Evolutionary conservation across 2,797 vertebrate genomes (phyloP), one percentile per base, ranked within the genome.

Genomic region (Poeciliopsis turneri): DNA sequence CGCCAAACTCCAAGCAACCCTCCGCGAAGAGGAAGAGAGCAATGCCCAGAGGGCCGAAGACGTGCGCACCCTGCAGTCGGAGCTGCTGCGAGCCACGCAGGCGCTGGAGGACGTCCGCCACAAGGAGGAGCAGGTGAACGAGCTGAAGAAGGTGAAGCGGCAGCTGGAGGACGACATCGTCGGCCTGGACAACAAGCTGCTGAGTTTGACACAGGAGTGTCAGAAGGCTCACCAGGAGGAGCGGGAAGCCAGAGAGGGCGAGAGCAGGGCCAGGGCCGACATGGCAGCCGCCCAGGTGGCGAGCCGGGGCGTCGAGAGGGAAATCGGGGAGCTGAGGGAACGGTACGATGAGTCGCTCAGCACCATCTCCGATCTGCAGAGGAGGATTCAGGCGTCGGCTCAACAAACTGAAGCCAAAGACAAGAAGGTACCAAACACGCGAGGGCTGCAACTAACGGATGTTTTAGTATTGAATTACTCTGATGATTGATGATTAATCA

Each of bases 361-460:
- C 0, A 99, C 97, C 55, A 97, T 98, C 46, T 87, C 95, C 1
- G 97, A 98, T 23, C 92, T 99, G 61, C 97, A 99, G 94, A 97
- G 90, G 87, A 97, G 96, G 79, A 99, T 99, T 83, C 97, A 98
- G 91, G 95, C 94, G 0, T 99, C 98, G 0, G 95, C 97, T 1
- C 95, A 97, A 87, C 97, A 99, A 89, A 97, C 98, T 2, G 97
- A 99, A 86, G 95, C 96, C 28, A 99, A 99, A 93, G 98, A 99
- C 89, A 98, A 97, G 87, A 97, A 99, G 97, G 98, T 99, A 90
- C 80, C 47, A 68, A 43, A 55, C 18, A 20, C 61, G 28, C 41
- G 2, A 51, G 23, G 9, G 23, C 8, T 53, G 51, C 3, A 25
- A 4, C 51, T 53, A 53, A 25, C 23, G 9, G 51, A 53, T 10